Conservation (phyloP, 1,140 invertebrate species). For the Drosophila sproati region DNA sequence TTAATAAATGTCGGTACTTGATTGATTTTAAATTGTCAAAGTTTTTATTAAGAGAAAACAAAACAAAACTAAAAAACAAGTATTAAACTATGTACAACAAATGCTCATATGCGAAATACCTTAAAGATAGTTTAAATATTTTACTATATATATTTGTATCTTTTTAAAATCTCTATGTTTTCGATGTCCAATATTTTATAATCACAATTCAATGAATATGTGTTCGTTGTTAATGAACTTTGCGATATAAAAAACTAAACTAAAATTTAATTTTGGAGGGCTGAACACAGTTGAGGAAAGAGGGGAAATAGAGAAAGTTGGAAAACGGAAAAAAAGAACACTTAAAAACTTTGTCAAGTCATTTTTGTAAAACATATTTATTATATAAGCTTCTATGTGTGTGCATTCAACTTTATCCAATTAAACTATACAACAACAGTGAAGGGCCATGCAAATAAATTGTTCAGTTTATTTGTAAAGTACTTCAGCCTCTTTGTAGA, state of each 20-base stretch:
- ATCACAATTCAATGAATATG: slow-evolving; percentile 61
- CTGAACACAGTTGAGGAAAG: neutral
- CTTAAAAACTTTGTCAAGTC: slow-evolving; percentile 44
- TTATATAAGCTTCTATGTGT: slow-evolving; percentile 57
- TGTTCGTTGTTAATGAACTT: slow-evolving; percentile 65
- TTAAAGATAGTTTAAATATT: slow-evolving; percentile 57
- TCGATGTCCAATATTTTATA: slow-evolving; percentile 75
- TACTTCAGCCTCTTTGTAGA: slow-evolving; percentile 62
- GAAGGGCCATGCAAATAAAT: slow-evolving; percentile 46
- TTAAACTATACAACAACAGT: slow-evolving; percentile 36
- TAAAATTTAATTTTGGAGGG: slow-evolving; percentile 39
- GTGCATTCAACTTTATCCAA: slow-evolving; percentile 42
- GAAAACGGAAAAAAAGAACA: slow-evolving; percentile 5
- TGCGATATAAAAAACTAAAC: slow-evolving; percentile 46
- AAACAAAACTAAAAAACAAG: slow-evolving; percentile 10
- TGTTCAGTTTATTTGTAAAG: slow-evolving; percentile 50
- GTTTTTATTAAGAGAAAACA: slow-evolving; percentile 34
- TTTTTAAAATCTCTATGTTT: slow-evolving; percentile 79
- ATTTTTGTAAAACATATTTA: slow-evolving; percentile 58
- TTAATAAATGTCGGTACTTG: slow-evolving; percentile 70
- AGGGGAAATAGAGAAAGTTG: slow-evolving; percentile 2
- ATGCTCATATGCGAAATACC: slow-evolving; percentile 49
- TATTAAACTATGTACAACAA: slow-evolving; percentile 62
- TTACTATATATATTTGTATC: slow-evolving; percentile 66
- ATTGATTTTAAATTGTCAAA: slow-evolving; percentile 67